Evolutionary conservation across 2,888 invertebrate species (phyloP).

Genomic region (Dioctria linearis): DNA sequence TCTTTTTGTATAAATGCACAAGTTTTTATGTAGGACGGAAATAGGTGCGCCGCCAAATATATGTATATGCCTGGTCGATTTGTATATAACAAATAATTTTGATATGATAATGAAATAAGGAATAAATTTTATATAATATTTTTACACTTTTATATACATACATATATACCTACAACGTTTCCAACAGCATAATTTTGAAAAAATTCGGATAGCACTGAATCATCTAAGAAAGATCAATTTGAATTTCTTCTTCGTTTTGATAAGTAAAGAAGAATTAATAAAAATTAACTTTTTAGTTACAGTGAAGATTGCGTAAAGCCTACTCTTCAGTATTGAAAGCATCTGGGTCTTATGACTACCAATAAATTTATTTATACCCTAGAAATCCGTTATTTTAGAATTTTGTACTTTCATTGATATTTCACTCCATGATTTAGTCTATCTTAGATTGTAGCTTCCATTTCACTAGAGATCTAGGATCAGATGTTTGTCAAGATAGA

Average conservation of each 20-base stretch:
- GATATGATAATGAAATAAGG: slow-evolving; percentile 21
- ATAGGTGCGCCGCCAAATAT: slow-evolving; percentile 54
- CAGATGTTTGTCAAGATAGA: no score
- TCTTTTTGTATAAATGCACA: slow-evolving; percentile 2
- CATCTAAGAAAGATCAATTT: background rate
- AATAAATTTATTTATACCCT: no score
- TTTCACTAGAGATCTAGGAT: no score
- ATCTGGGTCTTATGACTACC: no score
- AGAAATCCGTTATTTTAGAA: no score
- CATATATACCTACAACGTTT: no score
- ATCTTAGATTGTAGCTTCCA: no score
- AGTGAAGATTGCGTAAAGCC: no score
- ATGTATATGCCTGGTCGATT: slow-evolving; percentile 45
- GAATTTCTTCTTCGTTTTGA: background rate
- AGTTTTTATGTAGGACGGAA: slow-evolving; percentile 53
- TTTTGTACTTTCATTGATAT: no score
- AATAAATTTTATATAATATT: slow-evolving; percentile 20
- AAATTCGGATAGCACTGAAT: background rate
- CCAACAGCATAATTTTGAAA: background rate
- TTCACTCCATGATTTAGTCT: no score
- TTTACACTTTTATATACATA: background rate
- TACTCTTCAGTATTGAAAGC: no score
- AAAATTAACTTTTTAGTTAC: no score
- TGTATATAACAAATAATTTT: slow-evolving; percentile 16
- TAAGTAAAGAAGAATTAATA: background rate